Percentiles rank a stretch among this genome's conserved stretches.
Conservation (phyloP, 2,797 vertebrate genomes). For the Anguilla megastoma region DNA sequence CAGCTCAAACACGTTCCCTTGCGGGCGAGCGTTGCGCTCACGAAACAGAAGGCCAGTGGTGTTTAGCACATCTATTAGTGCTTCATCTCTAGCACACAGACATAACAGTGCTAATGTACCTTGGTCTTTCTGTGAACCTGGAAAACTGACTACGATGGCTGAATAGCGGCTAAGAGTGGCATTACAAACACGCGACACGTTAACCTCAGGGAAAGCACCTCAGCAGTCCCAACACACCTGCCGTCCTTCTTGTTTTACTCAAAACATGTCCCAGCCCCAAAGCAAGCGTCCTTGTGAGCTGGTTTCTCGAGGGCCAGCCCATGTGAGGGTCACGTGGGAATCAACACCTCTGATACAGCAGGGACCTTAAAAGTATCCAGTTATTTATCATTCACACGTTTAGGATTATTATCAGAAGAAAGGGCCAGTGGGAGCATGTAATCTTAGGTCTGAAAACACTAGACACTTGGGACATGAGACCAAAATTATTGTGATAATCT, state of each 20-base stretch:
- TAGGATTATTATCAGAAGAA: neutral
- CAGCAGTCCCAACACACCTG: constrained; percentile 58
- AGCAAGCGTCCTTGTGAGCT: constrained; percentile 35
- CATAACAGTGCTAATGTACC: constrained; percentile 55
- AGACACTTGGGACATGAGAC: too few relatives aligned
- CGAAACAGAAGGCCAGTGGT: constrained; percentile 22
- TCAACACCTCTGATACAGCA: constrained; percentile 11
- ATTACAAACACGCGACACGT: constrained; percentile 19
- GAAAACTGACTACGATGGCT: constrained; percentile 50
- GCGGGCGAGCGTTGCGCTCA: neutral
- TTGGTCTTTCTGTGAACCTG: constrained; percentile 67
- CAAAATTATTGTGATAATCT: too few relatives aligned
- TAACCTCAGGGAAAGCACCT: constrained; percentile 26
- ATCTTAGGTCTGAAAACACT: too few relatives aligned
- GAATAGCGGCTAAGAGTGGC: constrained; percentile 44
- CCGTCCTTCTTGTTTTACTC: constrained; percentile 64
- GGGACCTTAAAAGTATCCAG: constrained; percentile 28
- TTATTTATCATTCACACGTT: constrained; percentile 36
- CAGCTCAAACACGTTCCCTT: constrained; percentile 11
- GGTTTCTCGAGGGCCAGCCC: constrained; percentile 31
- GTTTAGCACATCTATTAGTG: constrained; percentile 64
- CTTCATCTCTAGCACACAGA: constrained; percentile 63
- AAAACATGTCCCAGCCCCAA: constrained; percentile 30
- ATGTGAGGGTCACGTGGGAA: constrained; percentile 26
- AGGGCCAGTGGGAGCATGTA: too few relatives aligned